Evolutionary conservation across 2,797 vertebrate genomes (phyloP).

Genomic region (Amblyopsis hoosieri): DNA sequence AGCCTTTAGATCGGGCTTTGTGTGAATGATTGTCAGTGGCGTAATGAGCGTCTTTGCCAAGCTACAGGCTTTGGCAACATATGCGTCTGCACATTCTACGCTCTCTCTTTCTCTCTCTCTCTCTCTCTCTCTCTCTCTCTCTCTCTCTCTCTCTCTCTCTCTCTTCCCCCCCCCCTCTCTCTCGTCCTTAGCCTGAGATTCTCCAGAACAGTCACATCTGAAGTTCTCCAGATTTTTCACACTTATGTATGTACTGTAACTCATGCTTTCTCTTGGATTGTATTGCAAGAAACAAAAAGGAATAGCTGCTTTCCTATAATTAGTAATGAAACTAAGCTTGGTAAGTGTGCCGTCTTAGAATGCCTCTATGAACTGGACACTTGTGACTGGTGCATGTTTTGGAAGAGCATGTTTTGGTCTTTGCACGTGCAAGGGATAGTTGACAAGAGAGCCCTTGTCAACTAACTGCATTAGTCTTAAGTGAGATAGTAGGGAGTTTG

Average conservation of each 20-base stretch:
- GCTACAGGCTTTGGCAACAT: conserved; percentile 78
- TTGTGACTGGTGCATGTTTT: conserved; percentile 31
- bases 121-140: conserved; percentile 22
- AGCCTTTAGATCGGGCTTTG: conserved; percentile 79
- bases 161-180: conserved; percentile 21
- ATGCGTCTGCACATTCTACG: conserved; percentile 60
- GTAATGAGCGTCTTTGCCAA: conserved; percentile 83
- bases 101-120: too few relatives aligned
- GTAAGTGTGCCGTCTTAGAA: conserved; percentile 60
- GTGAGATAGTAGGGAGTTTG: conserved; percentile 1
- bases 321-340: conserved; percentile 50
- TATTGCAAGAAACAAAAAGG: conserved; percentile 39
- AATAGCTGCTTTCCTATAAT: conserved; percentile 41
- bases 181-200: conserved; percentile 38
- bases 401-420: conserved; percentile 32
- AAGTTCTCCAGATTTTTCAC: conserved; percentile 24
- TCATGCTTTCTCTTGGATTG: conserved; percentile 50
- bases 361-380: conserved; percentile 1
- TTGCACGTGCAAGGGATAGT: conserved; percentile 19
- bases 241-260: conserved; percentile 15
- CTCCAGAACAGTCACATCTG: conserved; percentile 22
- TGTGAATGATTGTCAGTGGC: conserved; percentile 82
- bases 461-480: conserved; percentile 9
- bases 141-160: conserved; percentile 12
- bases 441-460: neutral